Conservation (phyloP, 2,113 vertebrate species). For the Columba livia region DNA sequence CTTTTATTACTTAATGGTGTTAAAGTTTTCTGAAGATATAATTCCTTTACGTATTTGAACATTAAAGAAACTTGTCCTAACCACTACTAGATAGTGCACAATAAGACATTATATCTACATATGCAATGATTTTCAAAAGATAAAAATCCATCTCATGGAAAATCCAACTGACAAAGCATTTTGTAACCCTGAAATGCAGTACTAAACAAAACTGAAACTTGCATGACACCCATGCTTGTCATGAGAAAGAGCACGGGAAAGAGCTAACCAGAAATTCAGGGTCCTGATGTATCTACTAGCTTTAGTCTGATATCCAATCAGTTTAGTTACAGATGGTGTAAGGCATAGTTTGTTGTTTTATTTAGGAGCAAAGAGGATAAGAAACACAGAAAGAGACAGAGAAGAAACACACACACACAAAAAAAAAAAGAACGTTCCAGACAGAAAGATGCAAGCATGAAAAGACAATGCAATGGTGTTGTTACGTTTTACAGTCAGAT, state of each 20-base stretch:
- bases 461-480: not conserved
- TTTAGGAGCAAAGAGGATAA: not conserved
- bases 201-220: not conserved
- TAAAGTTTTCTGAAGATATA: not conserved
- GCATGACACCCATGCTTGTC: not conserved
- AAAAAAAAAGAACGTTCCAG: not conserved
- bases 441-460: not conserved
- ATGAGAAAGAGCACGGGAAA: not conserved
- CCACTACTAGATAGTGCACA: not conserved
- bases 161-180: not conserved
- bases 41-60: not conserved
- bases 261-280: not conserved
- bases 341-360: not conserved
- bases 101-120: not conserved
- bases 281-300: not conserved
- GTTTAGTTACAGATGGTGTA: not conserved
- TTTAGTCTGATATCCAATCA: not conserved
- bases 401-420: not conserved
- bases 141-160: not conserved
- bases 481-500: not conserved
- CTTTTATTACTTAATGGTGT: not conserved
- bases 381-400: not conserved
- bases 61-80: not conserved
- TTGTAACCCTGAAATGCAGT: not conserved
- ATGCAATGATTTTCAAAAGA: not conserved